Base-by-base conservation (phyloP, 2,888 invertebrate species). In the Azorinus chamasolen region DNA sequence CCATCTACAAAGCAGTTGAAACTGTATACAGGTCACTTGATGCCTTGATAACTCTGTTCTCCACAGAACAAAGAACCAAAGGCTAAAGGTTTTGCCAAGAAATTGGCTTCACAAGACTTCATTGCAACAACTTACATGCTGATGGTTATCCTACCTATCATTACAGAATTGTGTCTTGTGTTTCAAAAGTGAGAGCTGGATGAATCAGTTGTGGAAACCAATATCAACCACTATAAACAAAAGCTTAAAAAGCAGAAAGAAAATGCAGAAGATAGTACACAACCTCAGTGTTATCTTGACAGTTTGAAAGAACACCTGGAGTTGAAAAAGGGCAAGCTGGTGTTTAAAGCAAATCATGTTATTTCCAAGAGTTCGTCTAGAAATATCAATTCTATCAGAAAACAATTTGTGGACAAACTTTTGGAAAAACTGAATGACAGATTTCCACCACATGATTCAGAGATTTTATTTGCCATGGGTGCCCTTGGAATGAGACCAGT, bases 401-500 rank as follows among this genome's bases (percentile, higher is more conserved):
- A 43, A n/a, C 39, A 58, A 6, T 58, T 58, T 24, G 22, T 58
- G 4, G 45, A 58, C 24, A 58, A 58, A 22, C 45, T 58, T 37
- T 12, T 41, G 22, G 58, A 39, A n/a, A 58, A 58, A 18, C 18
- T 58, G 16, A 45, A 58, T 43, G 58, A 58, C 14, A 58, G 58
- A 41, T 58, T 41, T 18, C 24, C 41, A 39, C 22, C 14, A n/a
- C n/a, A 10, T 25, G 25, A 24, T 51, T 51, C 25, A 24, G 51
- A 24, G 51, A 16, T 51, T 4, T 51, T 46, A 45, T 43, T 43
- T 43, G 46, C 25, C 5, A 43, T 59, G 22, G 45, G 59, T n/a
- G 46, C 25, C n/a, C 59, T 59, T 1, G 20, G 24, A 14, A 46
- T 59, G 59, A 45, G 59, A 46, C 59, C 59, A 20, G 45, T 59